These are phyloP conservation scores for Pseudachorutes palmiensis DNA, from an alignment of 1,140 invertebrate genomes.

Conservation along the genomic window DNA sequence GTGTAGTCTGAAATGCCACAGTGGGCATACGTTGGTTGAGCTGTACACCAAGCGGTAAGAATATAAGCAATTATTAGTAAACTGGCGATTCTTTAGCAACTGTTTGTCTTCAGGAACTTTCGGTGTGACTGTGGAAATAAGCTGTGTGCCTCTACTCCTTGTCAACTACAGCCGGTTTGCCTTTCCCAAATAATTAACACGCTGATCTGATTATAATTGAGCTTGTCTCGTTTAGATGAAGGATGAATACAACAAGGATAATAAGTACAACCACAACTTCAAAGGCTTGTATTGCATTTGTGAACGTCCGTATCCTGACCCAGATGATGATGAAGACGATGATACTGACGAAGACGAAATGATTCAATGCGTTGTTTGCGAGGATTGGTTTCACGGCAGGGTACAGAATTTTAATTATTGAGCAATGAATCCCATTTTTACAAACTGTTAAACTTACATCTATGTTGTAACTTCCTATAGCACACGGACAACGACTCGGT, in stretches of 20 bases:
- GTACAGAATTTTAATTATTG: conserved; percentile 41
- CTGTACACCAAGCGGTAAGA: conserved; percentile 84
- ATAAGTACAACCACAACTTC: conserved; percentile 94
- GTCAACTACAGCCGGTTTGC: conserved; percentile 57
- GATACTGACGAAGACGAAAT: conserved; percentile 68
- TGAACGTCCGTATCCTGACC: conserved; percentile 88
- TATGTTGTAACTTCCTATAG: conserved; percentile 12
- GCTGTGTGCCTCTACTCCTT: conserved; percentile 65
- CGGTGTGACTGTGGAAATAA: conserved; percentile 94
- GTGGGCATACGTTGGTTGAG: conserved; percentile 90
- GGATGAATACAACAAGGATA: conserved; percentile 58
- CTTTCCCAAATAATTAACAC: too few relatives aligned
- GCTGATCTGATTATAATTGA: too few relatives aligned
- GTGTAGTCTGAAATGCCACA: conserved; percentile 89
- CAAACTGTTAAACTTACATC: too few relatives aligned
- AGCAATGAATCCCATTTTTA: too few relatives aligned
- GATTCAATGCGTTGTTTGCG: conserved; percentile 89
- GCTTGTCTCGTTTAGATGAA: conserved; percentile 48
- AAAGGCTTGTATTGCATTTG: conserved; percentile 87
- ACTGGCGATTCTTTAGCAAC: too few relatives aligned
- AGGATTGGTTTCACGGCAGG: conserved; percentile 92
- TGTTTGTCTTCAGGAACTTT: conserved; percentile 69
- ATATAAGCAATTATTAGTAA: not conserved
- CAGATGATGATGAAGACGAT: conserved; percentile 54
- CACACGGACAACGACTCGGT: not conserved